Percentiles rank a stretch among this genome's conserved stretches.
phyloP scores from a whole-genome alignment of 2,113 vertebrate genomes.

The Spea multiplicata region DNA sequence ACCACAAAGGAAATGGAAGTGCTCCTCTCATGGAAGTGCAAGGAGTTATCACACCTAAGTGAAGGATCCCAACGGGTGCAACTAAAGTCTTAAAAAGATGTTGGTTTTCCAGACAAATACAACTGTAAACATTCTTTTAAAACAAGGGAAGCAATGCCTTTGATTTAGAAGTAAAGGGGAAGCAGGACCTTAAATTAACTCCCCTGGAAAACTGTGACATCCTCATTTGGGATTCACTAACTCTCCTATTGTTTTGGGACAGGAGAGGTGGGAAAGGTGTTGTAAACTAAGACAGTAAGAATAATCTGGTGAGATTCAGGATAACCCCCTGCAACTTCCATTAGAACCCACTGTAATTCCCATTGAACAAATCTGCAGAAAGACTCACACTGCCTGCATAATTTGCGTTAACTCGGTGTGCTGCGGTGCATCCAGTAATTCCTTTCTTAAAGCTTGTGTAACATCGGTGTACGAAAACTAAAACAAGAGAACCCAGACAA shows the following conservation, averaged over 20 bases:
- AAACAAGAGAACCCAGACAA: no score
- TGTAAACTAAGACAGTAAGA: conserved; percentile 29
- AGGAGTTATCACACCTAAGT: neutral
- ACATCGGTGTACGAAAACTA: no score
- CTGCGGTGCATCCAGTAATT: no score
- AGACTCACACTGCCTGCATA: no score
- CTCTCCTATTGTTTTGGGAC: conserved; percentile 21
- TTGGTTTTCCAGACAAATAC: neutral
- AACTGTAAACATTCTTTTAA: conserved; percentile 26
- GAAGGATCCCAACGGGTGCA: neutral
- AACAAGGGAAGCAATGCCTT: conserved; percentile 15
- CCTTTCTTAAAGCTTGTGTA: no score
- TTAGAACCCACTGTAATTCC: neutral
- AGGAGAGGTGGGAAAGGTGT: conserved; percentile 18
- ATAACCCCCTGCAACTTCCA: conserved; percentile 4
- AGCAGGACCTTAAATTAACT: conserved; percentile 41
- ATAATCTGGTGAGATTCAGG: conserved; percentile 19
- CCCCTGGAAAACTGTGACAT: conserved; percentile 31
- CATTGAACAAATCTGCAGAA: neutral
- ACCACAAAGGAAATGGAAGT: no score
- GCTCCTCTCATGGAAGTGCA: neutral
- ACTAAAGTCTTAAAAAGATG: neutral
- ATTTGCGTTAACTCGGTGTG: no score
- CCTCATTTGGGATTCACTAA: conserved; percentile 28
- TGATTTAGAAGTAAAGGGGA: conserved; percentile 13